Evolutionary conservation across 1,140 invertebrate species (phyloP).

Genomic region (Trachymyrmex cornetzi): DNA sequence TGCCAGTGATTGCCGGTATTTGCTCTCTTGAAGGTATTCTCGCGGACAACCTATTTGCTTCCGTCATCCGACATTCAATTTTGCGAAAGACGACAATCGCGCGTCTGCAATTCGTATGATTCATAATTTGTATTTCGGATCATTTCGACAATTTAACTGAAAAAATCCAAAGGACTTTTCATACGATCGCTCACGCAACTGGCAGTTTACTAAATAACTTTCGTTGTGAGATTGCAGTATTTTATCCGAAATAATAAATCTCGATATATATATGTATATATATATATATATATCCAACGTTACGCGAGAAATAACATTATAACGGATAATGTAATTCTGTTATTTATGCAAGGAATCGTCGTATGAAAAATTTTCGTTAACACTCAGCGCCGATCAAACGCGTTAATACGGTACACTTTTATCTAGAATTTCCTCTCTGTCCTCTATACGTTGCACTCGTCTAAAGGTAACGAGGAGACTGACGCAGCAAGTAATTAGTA

Average conservation of each 20-base stretch:
- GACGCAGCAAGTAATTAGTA: conserved; percentile 75
- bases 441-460: conserved; percentile 47
- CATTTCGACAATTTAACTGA: neutral
- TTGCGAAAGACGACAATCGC: conserved; percentile 35
- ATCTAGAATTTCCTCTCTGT: conserved; percentile 31
- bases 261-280: no score
- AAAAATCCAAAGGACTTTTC: neutral
- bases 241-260: conserved; percentile 43
- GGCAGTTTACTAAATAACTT: neutral
- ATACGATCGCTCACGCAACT: neutral
- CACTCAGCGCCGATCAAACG: conserved; percentile 41
- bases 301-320: neutral
- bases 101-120: conserved; percentile 1
- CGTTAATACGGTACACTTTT: conserved; percentile 45
- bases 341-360: conserved; percentile 21
- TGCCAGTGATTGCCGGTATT: conserved; percentile 55
- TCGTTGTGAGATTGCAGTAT: neutral
- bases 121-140: neutral
- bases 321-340: neutral
- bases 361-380: conserved; percentile 32
- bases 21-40: conserved; percentile 53
- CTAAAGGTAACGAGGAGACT: conserved; percentile 75
- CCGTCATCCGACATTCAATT: conserved; percentile 52
- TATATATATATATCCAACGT: conserved; percentile 2
- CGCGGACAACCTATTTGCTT: conserved; percentile 56